Percentiles rank a stretch among this genome's conserved stretches.
phyloP scores from a whole-genome alignment of 37 sponge, comb jelly and placozoan genomes.

The Axinella damicornis region DNA sequence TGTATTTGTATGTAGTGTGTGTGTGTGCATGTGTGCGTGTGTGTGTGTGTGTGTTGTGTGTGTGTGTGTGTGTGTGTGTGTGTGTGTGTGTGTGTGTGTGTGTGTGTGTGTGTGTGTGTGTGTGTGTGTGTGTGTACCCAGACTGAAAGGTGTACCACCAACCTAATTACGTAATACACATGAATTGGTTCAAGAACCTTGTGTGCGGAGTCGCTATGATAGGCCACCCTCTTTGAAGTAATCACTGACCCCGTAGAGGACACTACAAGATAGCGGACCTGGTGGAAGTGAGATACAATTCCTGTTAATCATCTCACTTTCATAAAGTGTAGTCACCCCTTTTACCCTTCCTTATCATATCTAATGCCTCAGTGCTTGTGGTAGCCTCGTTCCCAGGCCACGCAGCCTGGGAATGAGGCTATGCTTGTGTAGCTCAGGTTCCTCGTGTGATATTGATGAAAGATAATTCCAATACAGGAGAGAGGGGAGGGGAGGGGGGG shows the following conservation, averaged over 20 bases:
- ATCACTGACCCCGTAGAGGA: conserved; percentile 60
- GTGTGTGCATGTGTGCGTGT: neutral
- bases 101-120: neutral
- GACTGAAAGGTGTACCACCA: neutral
- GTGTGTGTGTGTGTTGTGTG: neutral
- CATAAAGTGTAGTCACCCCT: neutral
- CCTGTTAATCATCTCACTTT: neutral
- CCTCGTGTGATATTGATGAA: too few relatives aligned
- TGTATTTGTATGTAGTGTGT: neutral
- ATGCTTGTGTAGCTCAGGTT: too few relatives aligned
- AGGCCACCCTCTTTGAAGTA: conserved; percentile 68
- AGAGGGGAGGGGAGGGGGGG: too few relatives aligned
- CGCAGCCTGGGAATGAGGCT: too few relatives aligned
- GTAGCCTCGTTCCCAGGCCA: too few relatives aligned
- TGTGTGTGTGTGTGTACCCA: neutral
- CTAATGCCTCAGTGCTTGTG: too few relatives aligned
- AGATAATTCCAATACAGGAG: too few relatives aligned
- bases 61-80: neutral
- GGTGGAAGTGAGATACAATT: neutral
- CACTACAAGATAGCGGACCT: conserved; percentile 49
- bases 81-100: neutral
- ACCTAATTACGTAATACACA: neutral
- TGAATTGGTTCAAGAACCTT: conserved; percentile 59
- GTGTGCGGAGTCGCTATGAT: conserved; percentile 92
- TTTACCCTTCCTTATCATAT: too few relatives aligned